Evolutionary conservation across 2,113 vertebrate genomes (phyloP), one percentile per base, ranked within the genome.

Genomic region (Crotalus viridis): DNA sequence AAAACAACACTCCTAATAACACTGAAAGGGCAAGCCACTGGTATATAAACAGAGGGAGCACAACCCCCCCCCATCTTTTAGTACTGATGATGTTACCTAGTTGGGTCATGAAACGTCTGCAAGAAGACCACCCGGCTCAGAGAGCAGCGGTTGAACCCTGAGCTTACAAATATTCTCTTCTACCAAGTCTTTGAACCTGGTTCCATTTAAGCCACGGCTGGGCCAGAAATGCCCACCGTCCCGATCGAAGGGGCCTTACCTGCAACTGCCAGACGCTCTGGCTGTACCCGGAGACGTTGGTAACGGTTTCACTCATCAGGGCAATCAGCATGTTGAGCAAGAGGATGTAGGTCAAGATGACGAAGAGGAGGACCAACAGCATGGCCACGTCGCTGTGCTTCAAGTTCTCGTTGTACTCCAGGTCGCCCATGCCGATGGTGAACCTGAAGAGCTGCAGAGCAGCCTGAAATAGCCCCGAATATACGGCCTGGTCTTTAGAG

Each of bases 291-390:
- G 98, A 98, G 24, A 98, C 97, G 0, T 92, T 97, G 4, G 98
- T 98, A 97, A 99, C 98, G 0, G 98, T 99, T 96, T 98, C 98
- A 0, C 97, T 99, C 99, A 99, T 99, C 91, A 99, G 98, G 0
- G 99, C 99, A 0, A 99, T 99, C 95, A 99, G 98, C 99, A 99
- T 99, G 98, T 99, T 99, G 85, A 99, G 98, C 94, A 99, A 96
- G 64, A 99, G 98, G 94, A 99, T 97, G 95, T 99, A 99, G 85
- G 99, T 99, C 95, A 99, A 98, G 48, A 99, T 97, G 93, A 99
- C 99, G 10, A 99, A 99, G 52, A 97, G 94, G 92, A 99, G 98
- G 91, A 99, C 98, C 91, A 99, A 97, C 39, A 99, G 52, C 90
- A 98, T 98, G 93, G 99, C 99, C 0, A 99, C 96, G 59, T 98